These are phyloP conservation scores for Octomys mimax DNA, from an alignment of 2,797 vertebrate species.

Conservation along the genomic window DNA sequence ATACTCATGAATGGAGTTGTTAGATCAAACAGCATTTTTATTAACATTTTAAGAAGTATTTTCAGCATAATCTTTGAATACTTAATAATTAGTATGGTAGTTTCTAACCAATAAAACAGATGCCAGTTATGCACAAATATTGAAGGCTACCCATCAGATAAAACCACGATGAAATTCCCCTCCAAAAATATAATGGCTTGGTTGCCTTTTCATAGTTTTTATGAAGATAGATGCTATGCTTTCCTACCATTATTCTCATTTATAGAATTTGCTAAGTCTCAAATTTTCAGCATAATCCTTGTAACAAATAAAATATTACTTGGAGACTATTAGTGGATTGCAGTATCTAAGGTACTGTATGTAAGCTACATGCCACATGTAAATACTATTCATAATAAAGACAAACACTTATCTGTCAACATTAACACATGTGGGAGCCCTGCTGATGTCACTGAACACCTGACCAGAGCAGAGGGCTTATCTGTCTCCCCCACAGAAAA, in stretches of 20 bases:
- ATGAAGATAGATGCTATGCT: background rate
- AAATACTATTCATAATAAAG: background rate
- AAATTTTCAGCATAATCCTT: background rate
- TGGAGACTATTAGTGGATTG: background rate
- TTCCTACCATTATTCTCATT: conserved; percentile 15
- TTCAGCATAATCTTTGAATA: background rate
- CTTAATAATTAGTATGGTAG: background rate
- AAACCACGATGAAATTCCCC: background rate
- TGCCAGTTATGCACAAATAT: background rate
- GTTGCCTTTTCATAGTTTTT: conserved; percentile 35
- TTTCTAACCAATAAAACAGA: background rate
- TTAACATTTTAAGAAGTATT: conserved; percentile 33
- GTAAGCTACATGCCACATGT: background rate
- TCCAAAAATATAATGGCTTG: background rate
- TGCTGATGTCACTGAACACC: background rate
- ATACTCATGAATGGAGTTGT: background rate
- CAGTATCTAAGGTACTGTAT: background rate
- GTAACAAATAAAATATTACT: background rate
- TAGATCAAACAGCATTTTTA: background rate
- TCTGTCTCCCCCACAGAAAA: background rate
- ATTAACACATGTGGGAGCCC: background rate
- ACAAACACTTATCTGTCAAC: background rate
- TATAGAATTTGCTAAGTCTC: conserved; percentile 47
- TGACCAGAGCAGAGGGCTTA: background rate
- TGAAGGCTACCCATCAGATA: background rate